Evolutionary conservation across 64 coral and sea anemone genomes (phyloP), one percentile per base, ranked within the genome.

Genomic region (Montipora foliosa): DNA sequence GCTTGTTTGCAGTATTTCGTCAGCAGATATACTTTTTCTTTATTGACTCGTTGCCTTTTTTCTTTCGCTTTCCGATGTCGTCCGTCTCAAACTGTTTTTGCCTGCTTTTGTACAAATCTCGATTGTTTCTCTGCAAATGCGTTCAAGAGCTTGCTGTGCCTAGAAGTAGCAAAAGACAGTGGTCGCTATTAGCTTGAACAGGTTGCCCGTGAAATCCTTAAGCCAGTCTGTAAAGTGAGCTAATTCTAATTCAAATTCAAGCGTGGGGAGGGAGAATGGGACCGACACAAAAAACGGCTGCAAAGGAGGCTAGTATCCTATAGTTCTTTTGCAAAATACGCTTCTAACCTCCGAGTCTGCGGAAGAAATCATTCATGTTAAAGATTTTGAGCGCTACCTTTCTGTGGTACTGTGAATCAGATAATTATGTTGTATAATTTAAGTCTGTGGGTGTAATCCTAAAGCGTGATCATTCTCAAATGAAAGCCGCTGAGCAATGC

Each of bases 41-140:
- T 13, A 68, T 68, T n/a, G 8, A 17, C 16, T 17, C 1, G 37
- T 37, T 37, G 37, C 3, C 14, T 49, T 11, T 12, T 72, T n/a
- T 29, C 49, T 9, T 49, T 44, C 8, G 53, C 0, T 57, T 8
- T 10, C 13, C 0, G 22, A 45, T 64, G 45, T 68, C 2, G 60
- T 47, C 19, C 60, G 44, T 48, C 25, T 44, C n/a, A 3, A 14
- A 17, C 16, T 10, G 15, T 47, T 64, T 24, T 49, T 70, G 8
- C 15, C 82, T n/a, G 82, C 62, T 3, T 68, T 60, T 2, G 8
- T 7, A 16, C 81, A 84, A 47, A 84, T 16, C 3, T 19, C 44
- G 8, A 49, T 3, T 50, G 66, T 86, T 86, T 86, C 60, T 22
- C 66, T 45, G 82, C 82, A 86, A 24, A 86, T 46, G 7, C 46